These are phyloP conservation scores for Amorpha juglandis DNA, from an alignment of 2,888 invertebrate species.

Conservation along the genomic window DNA sequence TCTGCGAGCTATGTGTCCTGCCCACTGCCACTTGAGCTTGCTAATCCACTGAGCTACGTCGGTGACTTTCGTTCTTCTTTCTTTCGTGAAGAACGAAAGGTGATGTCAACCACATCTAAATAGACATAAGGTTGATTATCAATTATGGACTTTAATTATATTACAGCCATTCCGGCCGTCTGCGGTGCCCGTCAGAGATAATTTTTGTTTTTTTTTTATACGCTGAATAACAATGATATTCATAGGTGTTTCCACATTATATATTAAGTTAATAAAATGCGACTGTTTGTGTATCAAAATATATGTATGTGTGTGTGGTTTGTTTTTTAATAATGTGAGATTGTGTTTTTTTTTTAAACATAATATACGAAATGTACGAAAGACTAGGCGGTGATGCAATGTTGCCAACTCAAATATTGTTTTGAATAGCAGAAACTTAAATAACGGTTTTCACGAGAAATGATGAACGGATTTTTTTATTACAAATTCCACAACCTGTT, in stretches of 20 bases:
- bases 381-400: too few relatives aligned
- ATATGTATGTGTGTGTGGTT: slow-evolving; percentile 4
- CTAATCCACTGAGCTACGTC: too few relatives aligned
- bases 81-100: too few relatives aligned
- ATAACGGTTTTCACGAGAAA: too few relatives aligned
- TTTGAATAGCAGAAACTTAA: not conserved
- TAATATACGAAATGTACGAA: too few relatives aligned
- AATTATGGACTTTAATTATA: not conserved
- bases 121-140: not conserved
- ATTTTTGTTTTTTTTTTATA: slow-evolving; percentile 43
- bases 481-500: not conserved
- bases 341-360: slow-evolving; percentile 14
- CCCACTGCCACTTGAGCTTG: too few relatives aligned
- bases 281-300: slow-evolving; percentile 20
- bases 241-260: slow-evolving; percentile 39
- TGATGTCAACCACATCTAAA: too few relatives aligned
- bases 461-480: not conserved
- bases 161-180: not conserved
- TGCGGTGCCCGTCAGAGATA: slow-evolving; percentile 3
- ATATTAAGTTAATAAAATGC: slow-evolving; percentile 32
- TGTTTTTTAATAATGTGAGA: slow-evolving; percentile 15
- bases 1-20: too few relatives aligned
- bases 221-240: slow-evolving; percentile 43
- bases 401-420: not conserved
- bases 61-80: too few relatives aligned